phyloP scores from a whole-genome alignment of 2,113 vertebrate species.

The Azemiops feae region DNA sequence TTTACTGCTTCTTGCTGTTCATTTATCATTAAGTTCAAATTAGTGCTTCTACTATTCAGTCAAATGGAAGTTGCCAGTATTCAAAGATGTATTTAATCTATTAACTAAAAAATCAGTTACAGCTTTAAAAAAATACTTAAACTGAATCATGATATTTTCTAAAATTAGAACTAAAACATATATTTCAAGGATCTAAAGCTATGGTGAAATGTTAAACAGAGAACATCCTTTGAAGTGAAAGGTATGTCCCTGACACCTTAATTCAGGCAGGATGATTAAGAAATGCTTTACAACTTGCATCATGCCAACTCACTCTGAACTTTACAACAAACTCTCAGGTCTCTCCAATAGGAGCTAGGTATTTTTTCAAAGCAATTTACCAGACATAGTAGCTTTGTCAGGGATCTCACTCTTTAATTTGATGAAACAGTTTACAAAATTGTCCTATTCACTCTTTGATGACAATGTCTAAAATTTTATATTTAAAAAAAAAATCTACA shows the following conservation, averaged over 20 bases:
- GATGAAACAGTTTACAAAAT: not conserved
- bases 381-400: not conserved
- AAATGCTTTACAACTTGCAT: slow-evolving; percentile 32
- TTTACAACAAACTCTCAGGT: not conserved
- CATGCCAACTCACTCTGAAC: not conserved
- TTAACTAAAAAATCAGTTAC: not conserved
- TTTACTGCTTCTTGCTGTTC: not conserved
- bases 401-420: slow-evolving; percentile 11
- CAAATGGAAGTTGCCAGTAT: not conserved
- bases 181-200: slow-evolving; percentile 21
- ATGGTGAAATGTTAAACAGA: not conserved
- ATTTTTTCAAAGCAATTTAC: slow-evolving; percentile 7
- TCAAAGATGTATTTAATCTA: not conserved
- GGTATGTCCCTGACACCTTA: not conserved
- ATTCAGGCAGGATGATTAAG: slow-evolving; percentile 5
- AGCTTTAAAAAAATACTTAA: not conserved
- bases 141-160: not conserved
- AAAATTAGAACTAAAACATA: not conserved
- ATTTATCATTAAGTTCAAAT: not conserved
- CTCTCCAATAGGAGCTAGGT: not conserved
- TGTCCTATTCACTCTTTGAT: slow-evolving; percentile 8
- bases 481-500: no score
- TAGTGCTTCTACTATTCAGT: not conserved
- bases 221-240: slow-evolving; percentile 21
- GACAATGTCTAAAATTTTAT: no score